phyloP scores from a whole-genome alignment of 37 sponge, comb jelly and placozoan genomes.

The Axinella damicornis region DNA sequence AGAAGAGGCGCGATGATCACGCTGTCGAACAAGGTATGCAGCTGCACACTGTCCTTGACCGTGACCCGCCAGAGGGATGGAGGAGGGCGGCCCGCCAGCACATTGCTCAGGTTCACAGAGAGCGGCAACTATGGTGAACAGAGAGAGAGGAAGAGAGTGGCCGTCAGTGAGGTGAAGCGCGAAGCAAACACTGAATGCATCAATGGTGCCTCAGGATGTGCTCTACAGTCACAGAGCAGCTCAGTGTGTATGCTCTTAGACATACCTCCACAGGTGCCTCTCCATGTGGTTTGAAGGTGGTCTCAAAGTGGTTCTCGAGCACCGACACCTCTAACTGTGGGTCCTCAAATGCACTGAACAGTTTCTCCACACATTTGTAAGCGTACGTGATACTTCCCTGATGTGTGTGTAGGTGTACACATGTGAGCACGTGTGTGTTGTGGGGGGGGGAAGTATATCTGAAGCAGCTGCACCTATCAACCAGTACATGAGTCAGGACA shows the following conservation, averaged over 20 bases:
- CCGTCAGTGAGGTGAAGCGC: no score
- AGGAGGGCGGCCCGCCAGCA: neutral
- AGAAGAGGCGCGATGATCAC: conserved; percentile 39
- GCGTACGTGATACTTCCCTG: conserved; percentile 36
- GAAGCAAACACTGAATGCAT: no score
- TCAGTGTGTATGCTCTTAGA: no score
- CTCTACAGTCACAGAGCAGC: no score
- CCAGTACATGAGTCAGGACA: no score
- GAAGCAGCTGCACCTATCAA: no score
- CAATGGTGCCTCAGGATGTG: no score
- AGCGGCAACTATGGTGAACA: conserved; percentile 1
- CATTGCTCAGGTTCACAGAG: neutral
- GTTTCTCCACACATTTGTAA: conserved; percentile 14
- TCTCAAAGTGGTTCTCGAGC: conserved; percentile 52
- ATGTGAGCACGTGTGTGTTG: neutral
- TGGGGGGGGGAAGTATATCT: no score
- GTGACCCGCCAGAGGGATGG: conserved; percentile 21
- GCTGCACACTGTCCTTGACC: conserved; percentile 26
- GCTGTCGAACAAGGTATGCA: conserved; percentile 22
- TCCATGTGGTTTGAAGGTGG: conserved; percentile 11
- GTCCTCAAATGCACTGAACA: neutral
- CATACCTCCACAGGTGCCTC: conserved; percentile 34
- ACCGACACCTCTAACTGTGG: neutral
- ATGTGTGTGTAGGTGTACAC: no score
- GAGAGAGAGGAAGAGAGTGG: neutral